phyloP scores from a whole-genome alignment of 1,140 invertebrate species.

The Drosophila suzukii region DNA sequence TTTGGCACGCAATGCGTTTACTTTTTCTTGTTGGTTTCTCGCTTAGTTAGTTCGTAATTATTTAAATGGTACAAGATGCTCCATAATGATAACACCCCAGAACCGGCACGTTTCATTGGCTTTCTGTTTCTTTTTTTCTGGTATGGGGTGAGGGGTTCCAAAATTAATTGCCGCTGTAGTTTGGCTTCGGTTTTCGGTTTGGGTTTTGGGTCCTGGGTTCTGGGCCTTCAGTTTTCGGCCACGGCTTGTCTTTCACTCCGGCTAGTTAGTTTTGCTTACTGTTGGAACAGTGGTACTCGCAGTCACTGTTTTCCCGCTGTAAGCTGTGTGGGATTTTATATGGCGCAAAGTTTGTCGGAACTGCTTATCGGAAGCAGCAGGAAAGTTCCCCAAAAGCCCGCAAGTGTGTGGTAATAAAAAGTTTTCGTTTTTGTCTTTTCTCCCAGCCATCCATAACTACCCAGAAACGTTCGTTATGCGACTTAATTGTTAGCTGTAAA shows the following conservation, averaged over 20 bases:
- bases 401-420: slow-evolving; percentile 83
- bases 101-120: slow-evolving; percentile 63
- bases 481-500: slow-evolving; percentile 82
- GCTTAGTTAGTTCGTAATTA: slow-evolving; percentile 64
- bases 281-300: slow-evolving; percentile 61
- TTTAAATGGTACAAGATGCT: slow-evolving; percentile 76
- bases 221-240: slow-evolving; percentile 15
- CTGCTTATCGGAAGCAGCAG: slow-evolving; percentile 74
- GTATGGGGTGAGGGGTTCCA: slow-evolving; percentile 20
- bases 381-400: slow-evolving; percentile 76
- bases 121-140: slow-evolving; percentile 15
- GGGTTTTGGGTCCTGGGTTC: slow-evolving; percentile 5
- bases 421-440: slow-evolving; percentile 46
- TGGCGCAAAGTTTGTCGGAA: slow-evolving; percentile 60
- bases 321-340: slow-evolving; percentile 37
- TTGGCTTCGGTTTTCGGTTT: slow-evolving; percentile 39
- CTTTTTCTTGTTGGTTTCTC: slow-evolving; percentile 28
- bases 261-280: slow-evolving; percentile 57
- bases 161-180: slow-evolving; percentile 76
- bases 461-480: slow-evolving; percentile 76
- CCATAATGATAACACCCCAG: slow-evolving; percentile 59
- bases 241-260: slow-evolving; percentile 52
- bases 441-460: slow-evolving; percentile 65
- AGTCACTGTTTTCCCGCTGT: slow-evolving; percentile 53
- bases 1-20: slow-evolving; percentile 48